Evolutionary conservation across 30 jellyfish, hydroid and myxozoan genomes (phyloP), one percentile per base, ranked within the genome.

Genomic region (Morbakka virulenta): DNA sequence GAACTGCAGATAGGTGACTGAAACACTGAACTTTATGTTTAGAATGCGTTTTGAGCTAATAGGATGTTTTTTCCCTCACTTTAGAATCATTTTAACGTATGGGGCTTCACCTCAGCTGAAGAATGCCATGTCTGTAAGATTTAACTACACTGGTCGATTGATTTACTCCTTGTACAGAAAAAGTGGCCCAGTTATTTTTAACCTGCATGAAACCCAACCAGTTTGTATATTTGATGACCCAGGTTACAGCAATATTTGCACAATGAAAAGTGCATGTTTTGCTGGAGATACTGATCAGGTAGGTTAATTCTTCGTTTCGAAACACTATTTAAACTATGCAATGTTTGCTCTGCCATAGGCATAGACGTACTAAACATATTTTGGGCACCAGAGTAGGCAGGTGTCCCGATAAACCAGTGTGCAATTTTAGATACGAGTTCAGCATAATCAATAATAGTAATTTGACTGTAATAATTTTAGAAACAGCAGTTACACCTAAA

Each of bases 211-310:
- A 13, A 48, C 62, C 13, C 28, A 26, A 35, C 75, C 86, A 2
- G 36, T 74, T 3, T 28, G 51, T 3, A 81, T 76, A 61, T 89
- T 89, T 63, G 52, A 35, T 36, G 87, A 84, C 35, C 74, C 85
- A 3, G 93, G 76, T 14, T 89, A 76, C 70, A 69, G 77, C 35
- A 91, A 91, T 71, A 61, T 69, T 24, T 91, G 98, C 69, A 91
- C 98, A 2, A 64, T 91, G 92, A 91, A 91, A 63, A 91, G 95
- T 62, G 91, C 98, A 21, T 83, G 96, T 63, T 91, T 83, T 50
- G 89, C 84, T 53, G 98, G 98, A 0, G 96, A 83, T 52, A 75
- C 83, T 13, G 98, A 91, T 34, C 88, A 91, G 96, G 98, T 91
- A 69, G 3, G 2, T 23, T 6, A 31, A n/a, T 20, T 70, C 12